Evolutionary conservation across 30 jellyfish, hydroid and myxozoan genomes (phyloP), one percentile per base, ranked within the genome.

Genomic region (Morbakka virulenta): DNA sequence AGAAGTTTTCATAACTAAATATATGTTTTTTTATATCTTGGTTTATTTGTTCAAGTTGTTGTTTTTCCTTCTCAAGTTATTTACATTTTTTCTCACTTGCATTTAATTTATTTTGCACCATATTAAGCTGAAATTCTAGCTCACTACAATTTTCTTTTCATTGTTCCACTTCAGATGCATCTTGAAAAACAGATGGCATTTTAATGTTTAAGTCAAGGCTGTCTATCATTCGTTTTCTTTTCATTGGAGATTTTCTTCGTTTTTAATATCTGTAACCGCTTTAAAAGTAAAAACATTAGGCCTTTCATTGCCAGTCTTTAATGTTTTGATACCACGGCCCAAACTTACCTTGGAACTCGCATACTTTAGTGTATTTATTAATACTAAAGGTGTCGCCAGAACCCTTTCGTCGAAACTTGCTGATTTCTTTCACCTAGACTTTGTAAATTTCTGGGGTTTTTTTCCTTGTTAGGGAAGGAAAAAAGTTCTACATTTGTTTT

Each of bases 1-100:
- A n/a, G n/a, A 69, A 68, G 74, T 69, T 80, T 14, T 36, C 53
- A 29, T 24, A 80, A 47, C 50, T 69, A 62, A 62, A 66, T 21
- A 67, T 14, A 67, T 29, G 35, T 30, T 33, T 67, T 12, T 31
- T 34, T 30, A 67, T 20, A 65, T 30, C 79, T 67, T 65, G 33
- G 35, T 20, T 29, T 67, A 62, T 28, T 67, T 65, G 32, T 67
- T 67, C 13, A 67, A 21, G 4, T 1, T 30, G 35, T 30, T 67
- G 32, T 67, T 67, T 35, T 67, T 65, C 29, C 79, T 67, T 33
- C 32, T 62, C 67, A 67, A 67, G 13, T 67, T 65, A 67, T 67
- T 62, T 33, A 67, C 33, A 62, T 67, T 32, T 29, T 67, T 65
- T 67, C 35, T 65, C 64, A 67, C 26, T 11, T 20, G n/a, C n/a